Percentiles rank a stretch among this genome's conserved stretches.
phyloP scores from a whole-genome alignment of 2,797 vertebrate genomes.

The Lepilemur ruficaudatus region DNA sequence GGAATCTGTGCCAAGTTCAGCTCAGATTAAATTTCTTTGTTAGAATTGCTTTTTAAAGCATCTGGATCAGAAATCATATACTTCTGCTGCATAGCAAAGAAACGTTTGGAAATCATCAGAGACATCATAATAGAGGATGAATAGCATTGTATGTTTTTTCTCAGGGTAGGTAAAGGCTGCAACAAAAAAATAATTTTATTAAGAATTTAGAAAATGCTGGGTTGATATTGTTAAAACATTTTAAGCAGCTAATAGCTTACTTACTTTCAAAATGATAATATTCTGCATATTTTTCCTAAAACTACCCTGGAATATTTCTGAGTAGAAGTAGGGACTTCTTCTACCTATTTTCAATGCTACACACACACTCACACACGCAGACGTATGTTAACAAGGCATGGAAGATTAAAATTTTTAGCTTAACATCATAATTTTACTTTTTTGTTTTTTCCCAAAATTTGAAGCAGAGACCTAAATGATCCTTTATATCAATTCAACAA shows the following conservation, averaged over 20 bases:
- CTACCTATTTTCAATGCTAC: conserved; percentile 36
- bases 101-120: conserved; percentile 89
- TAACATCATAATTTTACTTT: not conserved
- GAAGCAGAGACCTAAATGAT: conserved; percentile 33
- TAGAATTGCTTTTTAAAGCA: conserved; percentile 85
- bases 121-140: conserved; percentile 76
- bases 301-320: not conserved
- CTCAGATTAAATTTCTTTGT: conserved; percentile 87
- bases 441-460: conserved; percentile 37
- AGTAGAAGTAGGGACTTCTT: conserved; percentile 31
- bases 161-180: conserved; percentile 50
- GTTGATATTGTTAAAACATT: conserved; percentile 65
- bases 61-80: conserved; percentile 87
- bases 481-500: not conserved
- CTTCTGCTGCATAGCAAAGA: conserved; percentile 78
- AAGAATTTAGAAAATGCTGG: conserved; percentile 52
- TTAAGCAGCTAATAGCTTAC: conserved; percentile 5
- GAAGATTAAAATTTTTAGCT: not conserved
- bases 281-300: conserved; percentile 1
- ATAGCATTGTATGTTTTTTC: conserved; percentile 75
- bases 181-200: conserved; percentile 65
- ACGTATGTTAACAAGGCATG: not conserved
- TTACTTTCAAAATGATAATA: conserved; percentile 51
- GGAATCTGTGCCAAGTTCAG: conserved; percentile 84
- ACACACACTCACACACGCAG: not conserved